Base-by-base conservation (phyloP, 2,113 vertebrate genomes). In the Alouatta palliata region DNA sequence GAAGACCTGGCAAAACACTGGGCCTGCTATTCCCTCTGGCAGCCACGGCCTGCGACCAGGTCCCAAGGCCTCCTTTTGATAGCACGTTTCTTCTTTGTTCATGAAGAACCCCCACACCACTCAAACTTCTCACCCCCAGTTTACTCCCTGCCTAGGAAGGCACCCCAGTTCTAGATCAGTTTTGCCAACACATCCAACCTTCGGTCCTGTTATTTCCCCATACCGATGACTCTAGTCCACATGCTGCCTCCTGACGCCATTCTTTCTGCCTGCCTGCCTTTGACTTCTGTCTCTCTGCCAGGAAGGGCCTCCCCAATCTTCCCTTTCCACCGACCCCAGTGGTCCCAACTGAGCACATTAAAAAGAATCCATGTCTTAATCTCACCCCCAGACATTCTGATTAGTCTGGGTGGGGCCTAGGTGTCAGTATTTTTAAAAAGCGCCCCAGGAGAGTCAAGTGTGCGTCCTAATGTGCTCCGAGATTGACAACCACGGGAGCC, bases 401-500 rank as follows among this genome's bases (percentile, higher is more conserved):
- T 21, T 27, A 66, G 45, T 21, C 71, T 21, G 17, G 43, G 45
- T 32, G 45, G 13, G 27, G 19, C 17, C 21, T 14, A 8, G 19
- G 25, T n/a, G 49, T 25, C 54, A 17, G n/a, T 8, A 58, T 3
- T 71, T 77, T 71, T 32, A 21, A 6, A 19, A 91, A 91, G 54
- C 11, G 10, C 30, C 20, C 5, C 13, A 27, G n/a, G 52, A 61
- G 68, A 94, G 17, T 68, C 20, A 21, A 58, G 35, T 3, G 2
- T 27, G 30, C 2, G 35, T 30, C 49, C n/a, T 20, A 8, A n/a
- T 35, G 19, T 8, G n/a, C 79, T 56, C 64, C 4, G 0, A 49
- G 76, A 17, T 0, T 11, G 8, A 25, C 25, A 45, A 37, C 9
- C 45, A 1, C 0, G 10, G 43, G 25, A 66, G 11, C 37, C 16